These are phyloP conservation scores for Elegia similella DNA, from an alignment of 2,888 invertebrate genomes.

Conservation along the genomic window DNA sequence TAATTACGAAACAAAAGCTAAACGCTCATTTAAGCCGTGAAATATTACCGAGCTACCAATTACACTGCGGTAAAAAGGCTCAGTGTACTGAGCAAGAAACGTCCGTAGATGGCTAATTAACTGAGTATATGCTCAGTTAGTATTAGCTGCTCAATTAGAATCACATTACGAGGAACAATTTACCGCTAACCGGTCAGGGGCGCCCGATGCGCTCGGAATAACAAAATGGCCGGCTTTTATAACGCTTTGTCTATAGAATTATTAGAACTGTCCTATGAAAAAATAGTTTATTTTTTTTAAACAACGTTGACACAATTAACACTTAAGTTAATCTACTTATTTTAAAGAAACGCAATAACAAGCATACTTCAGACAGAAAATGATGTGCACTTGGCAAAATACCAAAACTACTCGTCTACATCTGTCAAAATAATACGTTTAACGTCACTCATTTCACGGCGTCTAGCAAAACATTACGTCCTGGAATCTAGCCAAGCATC, in stretches of 20 bases:
- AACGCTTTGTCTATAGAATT: constrained; percentile 5
- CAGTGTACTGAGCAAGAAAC: constrained; percentile 27
- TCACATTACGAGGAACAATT: constrained; percentile 77
- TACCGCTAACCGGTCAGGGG: constrained; percentile 72
- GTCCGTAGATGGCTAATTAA: constrained; percentile 55
- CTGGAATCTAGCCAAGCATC: constrained; percentile 14
- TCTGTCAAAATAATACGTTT: constrained; percentile 18
- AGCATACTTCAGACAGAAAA: not conserved
- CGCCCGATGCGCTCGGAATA: constrained; percentile 63
- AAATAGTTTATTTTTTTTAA: not conserved
- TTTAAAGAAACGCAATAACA: constrained; percentile 4
- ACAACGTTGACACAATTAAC: too few species aligned
- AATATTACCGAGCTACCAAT: constrained; percentile 21
- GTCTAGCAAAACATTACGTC: constrained; percentile 11
- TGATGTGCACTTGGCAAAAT: constrained; percentile 12
- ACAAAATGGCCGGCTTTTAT: constrained; percentile 54
- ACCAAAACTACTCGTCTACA: constrained; percentile 16
- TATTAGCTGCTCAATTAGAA: constrained; percentile 80
- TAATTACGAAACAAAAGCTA: constrained; percentile 22
- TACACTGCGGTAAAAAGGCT: constrained; percentile 25
- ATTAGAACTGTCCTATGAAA: constrained; percentile 4
- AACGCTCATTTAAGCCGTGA: constrained; percentile 20
- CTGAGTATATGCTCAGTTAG: constrained; percentile 61
- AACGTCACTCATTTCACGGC: constrained; percentile 14
- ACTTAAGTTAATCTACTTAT: too few species aligned